Conservation (phyloP, 1,140 invertebrate species). For the Heliconius hewitsoni region DNA sequence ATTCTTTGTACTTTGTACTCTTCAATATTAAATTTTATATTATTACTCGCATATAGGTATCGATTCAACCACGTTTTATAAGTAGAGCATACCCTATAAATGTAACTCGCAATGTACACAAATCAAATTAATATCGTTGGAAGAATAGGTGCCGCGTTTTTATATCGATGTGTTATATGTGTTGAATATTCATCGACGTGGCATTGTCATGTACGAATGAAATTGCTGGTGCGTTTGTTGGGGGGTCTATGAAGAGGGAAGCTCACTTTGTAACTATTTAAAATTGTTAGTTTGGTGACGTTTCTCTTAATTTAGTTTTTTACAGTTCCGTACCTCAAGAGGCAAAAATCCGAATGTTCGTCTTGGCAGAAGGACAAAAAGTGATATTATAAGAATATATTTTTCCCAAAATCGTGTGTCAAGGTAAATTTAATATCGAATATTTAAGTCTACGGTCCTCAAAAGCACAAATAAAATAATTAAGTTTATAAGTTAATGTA, state of each 20-base stretch:
- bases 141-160: conserved; percentile 46
- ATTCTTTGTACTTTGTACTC: neutral
- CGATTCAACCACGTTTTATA: neutral
- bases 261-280: neutral
- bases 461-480: too few relatives aligned
- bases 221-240: conserved; percentile 29
- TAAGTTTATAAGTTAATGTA: too few relatives aligned
- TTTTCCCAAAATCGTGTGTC: too few relatives aligned
- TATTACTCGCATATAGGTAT: neutral
- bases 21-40: neutral
- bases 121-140: conserved; percentile 56
- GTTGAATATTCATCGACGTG: conserved; percentile 59
- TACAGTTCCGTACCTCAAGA: too few relatives aligned
- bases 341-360: too few relatives aligned
- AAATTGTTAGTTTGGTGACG: neutral
- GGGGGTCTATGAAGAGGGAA: neutral
- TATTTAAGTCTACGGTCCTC: too few relatives aligned
- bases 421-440: too few relatives aligned
- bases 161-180: conserved; percentile 47
- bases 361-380: too few relatives aligned
- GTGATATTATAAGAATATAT: too few relatives aligned
- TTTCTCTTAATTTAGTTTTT: too few relatives aligned
- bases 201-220: conserved; percentile 40
- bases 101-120: conserved; percentile 16
- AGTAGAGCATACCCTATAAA: conserved; percentile 6